Evolutionary conservation across 30 jellyfish, hydroid and myxozoan species (phyloP), one percentile per base, ranked within the genome.

Genomic region (Rhopilema esculentum): DNA sequence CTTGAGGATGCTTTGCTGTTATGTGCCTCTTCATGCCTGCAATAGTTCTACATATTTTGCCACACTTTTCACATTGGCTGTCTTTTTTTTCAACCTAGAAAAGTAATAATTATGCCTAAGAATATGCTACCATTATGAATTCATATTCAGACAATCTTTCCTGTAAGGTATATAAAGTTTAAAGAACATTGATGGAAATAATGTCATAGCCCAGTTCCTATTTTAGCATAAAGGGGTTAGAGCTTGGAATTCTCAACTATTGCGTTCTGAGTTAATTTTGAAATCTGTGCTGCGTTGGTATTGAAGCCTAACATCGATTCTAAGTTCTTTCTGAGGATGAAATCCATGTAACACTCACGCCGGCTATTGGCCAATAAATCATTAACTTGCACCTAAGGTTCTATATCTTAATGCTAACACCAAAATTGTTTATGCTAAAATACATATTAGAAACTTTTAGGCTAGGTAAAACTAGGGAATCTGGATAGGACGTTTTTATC

Each of bases 51-150:
- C 75, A 65, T 29, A 65, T 29, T 18, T 65, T 65, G 28, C 28
- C 75, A 65, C 75, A 65, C 75, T 65, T 65, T 65, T 65, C 75
- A 29, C 75, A 65, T 29, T 65, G 48, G 19, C 15, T 65, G 32
- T 65, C 75, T 65, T 65, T 65, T 57, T 29, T 65, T 65, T 65
- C 75, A 65, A 65, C 75, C 75, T 65, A 65, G 48, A 65, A 65
- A 8, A 65, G 32, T 65, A 65, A 27, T n/a, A 65, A 18, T 8
- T 29, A 27, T 65, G 32, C 28, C 28, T n/a, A 65, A 65, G 32
- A 65, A 21, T 65, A 21, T 65, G 48, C 32, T 65, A 18, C 32
- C 75, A 7, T 65, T 29, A 65, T 40, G 12, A 40, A 40, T 40
- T 40, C 57, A 40, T 40, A 40, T 40, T 40, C 57, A 40, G 57